phyloP scores from a whole-genome alignment of 2,888 invertebrate genomes.

The Melipona beecheii region DNA sequence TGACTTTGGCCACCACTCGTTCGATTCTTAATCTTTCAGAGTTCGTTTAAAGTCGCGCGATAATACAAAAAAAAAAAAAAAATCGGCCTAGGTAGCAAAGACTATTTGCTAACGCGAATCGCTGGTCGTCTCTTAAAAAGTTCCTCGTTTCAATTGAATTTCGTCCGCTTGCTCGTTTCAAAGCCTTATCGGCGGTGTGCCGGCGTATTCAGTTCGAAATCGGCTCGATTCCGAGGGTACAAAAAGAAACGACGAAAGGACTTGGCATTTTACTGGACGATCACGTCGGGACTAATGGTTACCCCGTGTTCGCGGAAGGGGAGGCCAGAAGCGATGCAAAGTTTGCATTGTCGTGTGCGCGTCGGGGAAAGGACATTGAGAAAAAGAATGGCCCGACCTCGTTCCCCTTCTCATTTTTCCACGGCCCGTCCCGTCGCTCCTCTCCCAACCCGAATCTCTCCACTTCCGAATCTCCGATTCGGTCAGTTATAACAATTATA shows the following conservation, averaged over 20 bases:
- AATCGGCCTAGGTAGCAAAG: background rate
- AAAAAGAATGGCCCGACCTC: conserved; percentile 52
- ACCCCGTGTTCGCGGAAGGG: conserved; percentile 23
- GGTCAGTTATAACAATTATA: background rate
- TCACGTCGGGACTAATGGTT: conserved; percentile 33
- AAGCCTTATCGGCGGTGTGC: conserved; percentile 24
- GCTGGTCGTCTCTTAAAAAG: background rate
- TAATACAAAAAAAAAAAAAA: background rate
- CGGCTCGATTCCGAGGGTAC: conserved; percentile 11
- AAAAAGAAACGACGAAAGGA: conserved; percentile 19
- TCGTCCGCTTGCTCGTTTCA: conserved; percentile 7
- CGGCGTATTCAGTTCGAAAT: conserved; percentile 1
- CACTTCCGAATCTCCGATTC: conserved; percentile 2
- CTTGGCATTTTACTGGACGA: conserved; percentile 8
- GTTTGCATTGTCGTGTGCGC: conserved; percentile 49
- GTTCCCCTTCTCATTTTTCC: conserved; percentile 40
- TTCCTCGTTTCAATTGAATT: conserved; percentile 12
- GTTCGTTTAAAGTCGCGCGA: background rate
- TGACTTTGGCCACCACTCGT: too few species aligned
- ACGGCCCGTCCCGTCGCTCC: background rate
- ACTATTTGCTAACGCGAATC: background rate
- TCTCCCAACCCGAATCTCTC: conserved; percentile 43
- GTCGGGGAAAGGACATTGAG: conserved; percentile 37
- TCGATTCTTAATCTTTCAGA: too few species aligned
- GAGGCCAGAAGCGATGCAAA: conserved; percentile 42